Evolutionary conservation across 2,113 vertebrate genomes (phyloP).

Genomic region (Lipotes vexillifer): DNA sequence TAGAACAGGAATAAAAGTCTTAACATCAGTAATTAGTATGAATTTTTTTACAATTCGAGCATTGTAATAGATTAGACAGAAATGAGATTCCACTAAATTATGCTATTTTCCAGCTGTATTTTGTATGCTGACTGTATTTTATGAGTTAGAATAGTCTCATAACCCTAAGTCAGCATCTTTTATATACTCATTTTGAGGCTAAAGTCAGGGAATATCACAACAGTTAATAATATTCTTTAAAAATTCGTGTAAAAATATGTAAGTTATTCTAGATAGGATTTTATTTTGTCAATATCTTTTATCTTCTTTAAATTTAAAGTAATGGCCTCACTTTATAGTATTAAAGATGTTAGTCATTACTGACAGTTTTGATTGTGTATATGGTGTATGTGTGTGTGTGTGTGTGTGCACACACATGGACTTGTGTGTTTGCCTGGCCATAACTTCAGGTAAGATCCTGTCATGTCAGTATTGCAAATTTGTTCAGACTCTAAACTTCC

Average conservation of each 20-base stretch:
- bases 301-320: background rate
- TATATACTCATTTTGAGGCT: background rate
- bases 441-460: conserved; percentile 50
- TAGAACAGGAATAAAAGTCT: background rate
- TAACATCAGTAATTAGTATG: background rate
- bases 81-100: background rate
- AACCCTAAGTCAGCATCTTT: background rate
- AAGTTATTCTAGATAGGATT: background rate
- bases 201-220: background rate
- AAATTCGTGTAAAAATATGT: background rate
- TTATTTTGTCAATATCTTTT: background rate
- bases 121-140: background rate
- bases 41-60: background rate
- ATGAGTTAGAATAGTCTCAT: background rate
- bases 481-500: conserved; percentile 59
- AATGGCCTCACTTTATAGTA: background rate
- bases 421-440: background rate
- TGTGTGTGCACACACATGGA: background rate
- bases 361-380: background rate
- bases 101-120: background rate
- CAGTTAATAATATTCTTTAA: background rate
- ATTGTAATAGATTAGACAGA: background rate
- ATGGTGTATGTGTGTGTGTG: background rate
- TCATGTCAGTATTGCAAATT: conserved; percentile 58
- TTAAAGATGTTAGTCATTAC: background rate